These are phyloP conservation scores for Saguinus midas DNA, from an alignment of 2,113 vertebrate species.

Conservation along the genomic window DNA sequence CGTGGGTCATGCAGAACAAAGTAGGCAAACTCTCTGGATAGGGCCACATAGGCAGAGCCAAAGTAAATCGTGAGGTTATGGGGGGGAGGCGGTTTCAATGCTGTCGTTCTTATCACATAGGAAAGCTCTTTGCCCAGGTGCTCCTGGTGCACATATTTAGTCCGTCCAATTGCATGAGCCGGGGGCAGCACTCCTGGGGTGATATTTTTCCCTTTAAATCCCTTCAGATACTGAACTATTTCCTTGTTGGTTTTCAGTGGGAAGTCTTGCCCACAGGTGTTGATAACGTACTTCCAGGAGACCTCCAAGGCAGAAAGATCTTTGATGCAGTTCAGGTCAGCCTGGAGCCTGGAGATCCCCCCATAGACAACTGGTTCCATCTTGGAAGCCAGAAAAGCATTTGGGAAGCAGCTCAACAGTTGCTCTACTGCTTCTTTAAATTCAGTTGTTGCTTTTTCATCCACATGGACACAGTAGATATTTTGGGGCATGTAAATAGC, in stretches of 20 bases:
- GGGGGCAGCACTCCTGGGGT: conserved; percentile 76
- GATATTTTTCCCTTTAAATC: conserved; percentile 66
- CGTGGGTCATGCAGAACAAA: conserved; percentile 65
- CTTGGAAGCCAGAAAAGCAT: conserved; percentile 69
- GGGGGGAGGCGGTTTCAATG: not conserved
- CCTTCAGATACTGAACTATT: conserved; percentile 76
- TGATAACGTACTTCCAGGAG: conserved; percentile 76
- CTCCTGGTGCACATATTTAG: conserved; percentile 68
- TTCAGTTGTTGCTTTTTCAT: not conserved
- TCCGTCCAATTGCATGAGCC: not conserved
- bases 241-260: conserved; percentile 82
- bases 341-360: conserved; percentile 73
- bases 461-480: conserved; percentile 60
- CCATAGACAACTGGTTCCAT: conserved; percentile 73
- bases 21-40: conserved; percentile 65
- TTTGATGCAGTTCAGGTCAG: conserved; percentile 75
- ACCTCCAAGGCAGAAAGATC: conserved; percentile 44
- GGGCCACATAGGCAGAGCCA: conserved; percentile 66
- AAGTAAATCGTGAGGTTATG: conserved; percentile 81
- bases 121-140: conserved; percentile 64
- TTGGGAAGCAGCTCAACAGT: conserved; percentile 75
- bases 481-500: conserved; percentile 77
- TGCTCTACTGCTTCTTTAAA: conserved; percentile 39
- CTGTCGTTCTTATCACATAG: conserved; percentile 52
- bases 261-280: conserved; percentile 80